Evolutionary conservation across 1,140 invertebrate species (phyloP).

Genomic region (Drepana arcuata): DNA sequence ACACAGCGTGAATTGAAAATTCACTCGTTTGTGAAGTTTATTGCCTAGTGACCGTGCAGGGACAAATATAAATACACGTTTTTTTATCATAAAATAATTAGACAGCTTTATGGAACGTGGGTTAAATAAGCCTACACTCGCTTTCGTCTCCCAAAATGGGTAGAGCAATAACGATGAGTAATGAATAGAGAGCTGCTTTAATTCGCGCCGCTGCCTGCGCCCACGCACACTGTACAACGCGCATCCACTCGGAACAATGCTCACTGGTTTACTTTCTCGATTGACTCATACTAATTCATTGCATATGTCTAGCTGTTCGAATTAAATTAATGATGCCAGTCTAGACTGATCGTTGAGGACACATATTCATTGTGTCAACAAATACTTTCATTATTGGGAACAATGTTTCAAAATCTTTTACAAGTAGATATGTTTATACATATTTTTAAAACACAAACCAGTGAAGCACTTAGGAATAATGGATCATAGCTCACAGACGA

Average conservation of each 20-base stretch:
- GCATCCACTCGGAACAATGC: constrained; percentile 67
- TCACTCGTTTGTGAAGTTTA: constrained; percentile 39
- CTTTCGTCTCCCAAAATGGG: constrained; percentile 62
- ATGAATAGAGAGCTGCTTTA: constrained; percentile 69
- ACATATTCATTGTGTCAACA: constrained; percentile 16
- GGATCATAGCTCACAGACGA: too few relatives aligned
- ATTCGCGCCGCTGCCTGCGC: constrained; percentile 56
- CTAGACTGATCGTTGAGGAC: constrained; percentile 18
- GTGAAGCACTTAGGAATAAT: too few relatives aligned
- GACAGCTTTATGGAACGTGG: constrained; percentile 15
- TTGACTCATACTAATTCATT: constrained; percentile 67
- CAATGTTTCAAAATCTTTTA: too few relatives aligned
- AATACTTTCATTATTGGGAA: constrained; percentile 22
- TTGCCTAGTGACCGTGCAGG: constrained; percentile 19
- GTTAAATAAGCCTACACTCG: constrained; percentile 55
- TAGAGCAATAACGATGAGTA: constrained; percentile 67
- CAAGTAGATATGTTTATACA: too few relatives aligned
- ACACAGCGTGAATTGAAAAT: constrained; percentile 44
- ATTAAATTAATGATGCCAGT: constrained; percentile 53
- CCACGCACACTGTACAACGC: constrained; percentile 46
- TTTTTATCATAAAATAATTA: constrained; percentile 21
- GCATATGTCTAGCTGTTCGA: constrained; percentile 51
- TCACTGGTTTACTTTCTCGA: constrained; percentile 68
- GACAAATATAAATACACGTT: constrained; percentile 26
- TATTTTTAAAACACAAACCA: too few relatives aligned